Conservation (phyloP, 2,888 invertebrate species). For the Rhorus exstirpatorius region DNA sequence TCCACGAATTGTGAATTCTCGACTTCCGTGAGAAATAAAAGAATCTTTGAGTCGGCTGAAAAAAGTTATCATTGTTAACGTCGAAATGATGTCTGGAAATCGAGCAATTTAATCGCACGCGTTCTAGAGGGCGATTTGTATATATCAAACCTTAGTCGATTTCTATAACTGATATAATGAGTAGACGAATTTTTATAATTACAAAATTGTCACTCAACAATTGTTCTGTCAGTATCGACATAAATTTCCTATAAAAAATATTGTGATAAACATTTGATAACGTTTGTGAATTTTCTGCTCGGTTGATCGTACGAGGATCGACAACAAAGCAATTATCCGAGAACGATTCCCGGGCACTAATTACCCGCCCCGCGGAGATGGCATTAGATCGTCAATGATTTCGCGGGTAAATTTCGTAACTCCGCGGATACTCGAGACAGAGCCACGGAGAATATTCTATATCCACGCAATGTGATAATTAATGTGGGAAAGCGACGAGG, state of each 20-base stretch:
- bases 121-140: no score
- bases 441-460: slow-evolving; percentile 24
- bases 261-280: no score
- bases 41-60: slow-evolving; percentile 1
- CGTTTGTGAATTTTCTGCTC: slow-evolving; percentile 35
- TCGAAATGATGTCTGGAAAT: no score
- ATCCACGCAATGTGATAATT: slow-evolving; percentile 69
- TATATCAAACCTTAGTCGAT: no score
- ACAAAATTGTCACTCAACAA: no score
- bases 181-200: no score
- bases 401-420: slow-evolving; percentile 76
- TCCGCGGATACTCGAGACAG: slow-evolving; percentile 18
- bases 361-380: slow-evolving; percentile 65
- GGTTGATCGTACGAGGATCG: slow-evolving; percentile 42
- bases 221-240: no score
- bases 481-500: slow-evolving; percentile 79
- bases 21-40: slow-evolving; percentile 11
- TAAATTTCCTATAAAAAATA: no score
- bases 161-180: no score
- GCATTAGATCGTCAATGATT: slow-evolving; percentile 68
- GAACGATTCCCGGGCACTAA: slow-evolving; percentile 69
- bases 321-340: slow-evolving; percentile 71
- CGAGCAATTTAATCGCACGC: no score
- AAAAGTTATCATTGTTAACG: slow-evolving; percentile 23
- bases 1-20: slow-evolving; percentile 7